Evolutionary conservation across 2,113 vertebrate species (phyloP), one percentile per base, ranked within the genome.

Genomic region (Cyprinodon variegatus): DNA sequence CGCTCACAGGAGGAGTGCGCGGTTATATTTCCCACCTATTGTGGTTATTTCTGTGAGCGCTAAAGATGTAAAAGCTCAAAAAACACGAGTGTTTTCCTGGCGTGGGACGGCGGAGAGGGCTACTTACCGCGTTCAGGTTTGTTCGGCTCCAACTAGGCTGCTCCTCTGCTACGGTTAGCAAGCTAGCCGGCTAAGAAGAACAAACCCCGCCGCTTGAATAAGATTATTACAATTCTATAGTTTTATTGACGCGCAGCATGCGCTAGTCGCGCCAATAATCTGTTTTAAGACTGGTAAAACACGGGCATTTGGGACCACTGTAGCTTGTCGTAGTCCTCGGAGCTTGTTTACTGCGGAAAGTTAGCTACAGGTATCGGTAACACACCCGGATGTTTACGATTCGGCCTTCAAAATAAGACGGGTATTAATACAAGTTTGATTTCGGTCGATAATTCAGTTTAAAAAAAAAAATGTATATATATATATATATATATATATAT

Each of bases 51-150:
- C 8, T 9, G 0, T 10, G 6, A 39, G 13, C 8, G 11, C 20
- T 72, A 3, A 39, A 29, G 5, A 10, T 4, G 11, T n/a, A n/a
- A 13, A 61, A 22, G 11, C 4, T 38, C 1, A 14, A 2, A 63
- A 61, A 59, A 6, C 14, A 4, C 1, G 2, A 0, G 1, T 45
- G 43, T 43, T 38, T 3, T n/a, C 14, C 20, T 5, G 2, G 0
- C 0, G 1, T 3, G 48, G 11, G 36, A 37, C 36, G 6, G 38
- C 29, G 3, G 17, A 68, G 37, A 29, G 40, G 29, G 61, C 13
- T 37, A 87, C 87, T 88, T 29, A 91, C 90, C 88, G 83, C 41
- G 72, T 85, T 59, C 78, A 68, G 78, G 80, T 75, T 74, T 61
- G 72, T 72, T n/a, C 17, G 61, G 59, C 61, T 38, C 46, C 65